These are phyloP conservation scores for Cynopterus brachyotis DNA, from an alignment of 2,113 vertebrate species.

Conservation along the genomic window DNA sequence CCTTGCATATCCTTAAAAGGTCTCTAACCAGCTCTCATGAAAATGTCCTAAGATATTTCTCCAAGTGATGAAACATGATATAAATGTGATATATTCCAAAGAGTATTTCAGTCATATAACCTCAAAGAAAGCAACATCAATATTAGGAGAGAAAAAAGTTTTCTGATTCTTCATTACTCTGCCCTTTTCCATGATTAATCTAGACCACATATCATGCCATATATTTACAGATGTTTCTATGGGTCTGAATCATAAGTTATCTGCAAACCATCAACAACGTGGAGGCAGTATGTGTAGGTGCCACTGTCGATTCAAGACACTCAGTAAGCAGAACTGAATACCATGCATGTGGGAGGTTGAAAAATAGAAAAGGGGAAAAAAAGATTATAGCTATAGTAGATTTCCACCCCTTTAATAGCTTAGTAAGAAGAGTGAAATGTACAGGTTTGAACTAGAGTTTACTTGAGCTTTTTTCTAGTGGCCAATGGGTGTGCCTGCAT, in stretches of 20 bases:
- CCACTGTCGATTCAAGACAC: constrained; percentile 36
- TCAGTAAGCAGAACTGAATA: constrained; percentile 51
- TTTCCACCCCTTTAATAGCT: constrained; percentile 68
- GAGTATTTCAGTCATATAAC: constrained; percentile 48
- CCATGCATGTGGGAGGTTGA: constrained; percentile 56
- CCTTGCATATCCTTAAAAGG: constrained; percentile 69
- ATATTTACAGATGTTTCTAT: constrained; percentile 74
- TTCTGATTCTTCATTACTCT: constrained; percentile 78
- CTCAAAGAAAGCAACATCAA: constrained; percentile 61
- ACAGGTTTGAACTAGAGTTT: constrained; percentile 68
- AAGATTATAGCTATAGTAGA: constrained; percentile 61
- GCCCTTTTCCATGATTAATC: constrained; percentile 73
- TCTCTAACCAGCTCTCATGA: constrained; percentile 75
- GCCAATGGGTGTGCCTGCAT: constrained; percentile 65
- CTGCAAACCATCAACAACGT: constrained; percentile 59
- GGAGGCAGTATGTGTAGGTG: constrained; percentile 30
- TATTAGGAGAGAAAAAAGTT: constrained; percentile 71
- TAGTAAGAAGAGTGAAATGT: constrained; percentile 55
- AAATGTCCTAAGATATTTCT: constrained; percentile 74
- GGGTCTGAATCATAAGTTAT: constrained; percentile 66
- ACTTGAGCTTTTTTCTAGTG: constrained; percentile 64
- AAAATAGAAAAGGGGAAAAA: constrained; percentile 62
- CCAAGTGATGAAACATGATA: neutral
- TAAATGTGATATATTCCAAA: constrained; percentile 17
- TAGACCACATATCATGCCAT: constrained; percentile 71